Conservation (phyloP, 2,888 invertebrate genomes). For the Lathronympha strigana region DNA sequence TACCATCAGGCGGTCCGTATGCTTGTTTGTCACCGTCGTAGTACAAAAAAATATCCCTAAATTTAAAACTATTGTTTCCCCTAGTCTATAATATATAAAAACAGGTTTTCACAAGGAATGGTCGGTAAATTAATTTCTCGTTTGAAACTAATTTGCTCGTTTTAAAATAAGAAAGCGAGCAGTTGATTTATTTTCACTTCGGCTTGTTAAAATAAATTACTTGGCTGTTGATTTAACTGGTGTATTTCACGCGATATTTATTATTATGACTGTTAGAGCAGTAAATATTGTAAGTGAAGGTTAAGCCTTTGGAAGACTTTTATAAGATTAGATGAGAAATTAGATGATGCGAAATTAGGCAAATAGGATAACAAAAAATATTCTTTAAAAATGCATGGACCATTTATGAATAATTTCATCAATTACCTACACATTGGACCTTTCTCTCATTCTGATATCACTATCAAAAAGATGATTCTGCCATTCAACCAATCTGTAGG, state of each 20-base stretch:
- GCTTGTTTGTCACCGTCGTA: too few relatives aligned
- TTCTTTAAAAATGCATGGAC: too few relatives aligned
- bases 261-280: background rate
- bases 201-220: constrained; percentile 23
- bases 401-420: too few relatives aligned
- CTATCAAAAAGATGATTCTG: too few relatives aligned
- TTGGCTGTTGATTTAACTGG: constrained; percentile 12
- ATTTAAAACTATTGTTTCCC: background rate
- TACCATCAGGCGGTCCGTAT: too few relatives aligned
- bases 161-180: constrained; percentile 21
- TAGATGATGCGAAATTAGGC: too few relatives aligned
- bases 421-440: too few relatives aligned
- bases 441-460: too few relatives aligned
- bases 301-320: background rate
- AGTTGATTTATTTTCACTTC: constrained; percentile 24
- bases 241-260: constrained; percentile 22
- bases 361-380: too few relatives aligned
- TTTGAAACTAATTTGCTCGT: constrained; percentile 9
- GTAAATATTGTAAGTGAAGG: background rate
- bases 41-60: background rate
- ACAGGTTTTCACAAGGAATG: background rate
- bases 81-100: background rate
- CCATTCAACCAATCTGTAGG: too few relatives aligned
- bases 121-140: background rate
- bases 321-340: too few relatives aligned